Conservation (phyloP, 2,888 invertebrate genomes). For the Subacronicta megacephala region DNA sequence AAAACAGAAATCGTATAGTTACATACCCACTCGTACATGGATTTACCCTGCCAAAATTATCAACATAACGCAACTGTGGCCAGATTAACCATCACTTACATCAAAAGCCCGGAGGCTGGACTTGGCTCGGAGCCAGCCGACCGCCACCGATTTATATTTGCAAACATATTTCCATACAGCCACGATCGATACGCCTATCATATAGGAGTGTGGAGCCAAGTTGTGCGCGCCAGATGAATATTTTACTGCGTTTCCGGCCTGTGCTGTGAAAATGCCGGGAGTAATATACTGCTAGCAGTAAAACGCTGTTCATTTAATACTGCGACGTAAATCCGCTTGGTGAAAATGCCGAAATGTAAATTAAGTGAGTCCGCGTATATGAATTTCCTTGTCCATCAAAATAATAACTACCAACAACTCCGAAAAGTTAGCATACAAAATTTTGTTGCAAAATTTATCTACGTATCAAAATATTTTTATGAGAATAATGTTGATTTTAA, state of each 20-base stretch:
- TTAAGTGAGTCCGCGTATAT: conserved; percentile 23
- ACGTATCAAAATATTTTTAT: not conserved
- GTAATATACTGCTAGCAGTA: conserved; percentile 37
- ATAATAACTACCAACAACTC: not conserved
- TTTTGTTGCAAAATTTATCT: not conserved
- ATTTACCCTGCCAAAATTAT: conserved; percentile 44
- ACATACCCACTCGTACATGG: conserved; percentile 10
- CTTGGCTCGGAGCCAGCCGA: conserved; percentile 76
- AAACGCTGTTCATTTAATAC: conserved; percentile 40
- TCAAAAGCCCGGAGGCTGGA: conserved; percentile 59
- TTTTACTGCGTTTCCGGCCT: conserved; percentile 46
- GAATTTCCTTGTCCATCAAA: conserved; percentile 11
- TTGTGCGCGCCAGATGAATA: conserved; percentile 46
- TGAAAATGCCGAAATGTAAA: conserved; percentile 28
- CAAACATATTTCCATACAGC: conserved; percentile 68
- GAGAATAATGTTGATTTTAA: not conserved
- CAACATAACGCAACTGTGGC: conserved; percentile 46
- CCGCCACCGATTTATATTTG: conserved; percentile 76
- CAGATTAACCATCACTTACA: conserved; percentile 69
- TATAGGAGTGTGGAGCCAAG: conserved; percentile 43
- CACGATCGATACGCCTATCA: conserved; percentile 58
- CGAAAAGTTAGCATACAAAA: not conserved
- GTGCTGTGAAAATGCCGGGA: conserved; percentile 36
- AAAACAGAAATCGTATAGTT: conserved; percentile 21
- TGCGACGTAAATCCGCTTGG: conserved; percentile 22